phyloP scores from a whole-genome alignment of 2,888 invertebrate species.

The Platycheirus rosarum region DNA sequence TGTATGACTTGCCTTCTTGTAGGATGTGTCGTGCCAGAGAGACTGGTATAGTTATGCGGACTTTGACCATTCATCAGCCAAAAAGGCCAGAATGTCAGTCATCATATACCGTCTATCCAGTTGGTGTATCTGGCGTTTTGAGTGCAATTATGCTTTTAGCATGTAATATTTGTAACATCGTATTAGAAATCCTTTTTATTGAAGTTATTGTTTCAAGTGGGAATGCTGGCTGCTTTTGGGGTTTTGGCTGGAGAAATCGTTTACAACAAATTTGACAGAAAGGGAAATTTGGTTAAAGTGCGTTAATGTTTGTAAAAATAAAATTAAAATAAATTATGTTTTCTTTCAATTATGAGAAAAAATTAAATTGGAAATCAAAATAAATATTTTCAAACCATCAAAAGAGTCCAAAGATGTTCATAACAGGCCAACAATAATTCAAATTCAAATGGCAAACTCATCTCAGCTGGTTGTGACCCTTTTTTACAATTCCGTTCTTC shows the following conservation, averaged over 20 bases:
- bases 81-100: slow-evolving; percentile 78
- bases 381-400: too few species aligned
- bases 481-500: too few species aligned
- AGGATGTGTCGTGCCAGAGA: slow-evolving; percentile 78
- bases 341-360: too few species aligned
- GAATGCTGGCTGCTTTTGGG: neutral
- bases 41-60: slow-evolving; percentile 77
- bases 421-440: too few species aligned
- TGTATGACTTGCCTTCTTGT: neutral
- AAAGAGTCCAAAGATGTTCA: too few species aligned
- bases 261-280: neutral
- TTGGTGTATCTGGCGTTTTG: slow-evolving; percentile 76
- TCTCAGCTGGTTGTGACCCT: too few species aligned
- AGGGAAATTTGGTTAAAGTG: too few species aligned
- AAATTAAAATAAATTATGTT: too few species aligned
- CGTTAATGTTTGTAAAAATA: too few species aligned
- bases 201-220: neutral
- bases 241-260: neutral
- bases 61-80: slow-evolving; percentile 76
- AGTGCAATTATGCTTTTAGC: slow-evolving; percentile 76
- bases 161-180: slow-evolving; percentile 45
- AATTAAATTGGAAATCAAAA: too few species aligned
- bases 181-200: neutral
- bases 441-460: too few species aligned
- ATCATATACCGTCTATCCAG: slow-evolving; percentile 78